Base-by-base conservation (phyloP, 1,140 invertebrate genomes). In the Drosophila santomea region DNA sequence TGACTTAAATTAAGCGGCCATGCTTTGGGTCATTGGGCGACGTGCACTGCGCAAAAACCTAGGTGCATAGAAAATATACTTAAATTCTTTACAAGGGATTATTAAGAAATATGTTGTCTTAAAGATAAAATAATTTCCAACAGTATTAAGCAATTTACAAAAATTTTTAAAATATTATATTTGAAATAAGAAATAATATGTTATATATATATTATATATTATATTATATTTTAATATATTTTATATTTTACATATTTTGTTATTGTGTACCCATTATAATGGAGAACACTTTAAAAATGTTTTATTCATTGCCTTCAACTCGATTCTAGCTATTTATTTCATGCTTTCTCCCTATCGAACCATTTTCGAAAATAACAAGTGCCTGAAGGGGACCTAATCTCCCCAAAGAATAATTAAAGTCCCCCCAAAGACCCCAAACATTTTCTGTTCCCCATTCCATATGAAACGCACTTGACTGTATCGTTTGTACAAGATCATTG, bases 1-100 rank as follows among this genome's bases (percentile, higher is more conserved):
- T 69, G 63, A 64, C 78, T 82, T 69, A 56, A 82, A 82, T 74
- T 82, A 66, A 62, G 57, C 68, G 74, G 64, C 59, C 81, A 74
- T 66, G 73, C 63, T 69, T 77, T 77, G 51, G 54, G 44, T 17
- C 67, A 80, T 80, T 82, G 68, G 57, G 67, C 47, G 61, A 66
- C 61, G 54, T 64, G 59, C 32, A 32, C 7, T 8, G 32, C 32
- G 2, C 7, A 32, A 32, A 32, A 32, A 3, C 10, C 7, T 32
- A 10, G 7, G 8, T 32, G 6, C 28, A 32, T 8, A 32, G 8
- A 32, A 28, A 32, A 32, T 32, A 32, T 8, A 32, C n/a, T n/a
- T n/a, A n/a, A n/a, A n/a, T n/a, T n/a, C n/a, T n/a, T n/a, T n/a
- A n/a, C n/a, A n/a, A n/a, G n/a, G n/a, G n/a, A n/a, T n/a, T n/a